These are phyloP conservation scores for Lagodon rhomboides DNA, from an alignment of 2,797 vertebrate species.

Conservation along the genomic window DNA sequence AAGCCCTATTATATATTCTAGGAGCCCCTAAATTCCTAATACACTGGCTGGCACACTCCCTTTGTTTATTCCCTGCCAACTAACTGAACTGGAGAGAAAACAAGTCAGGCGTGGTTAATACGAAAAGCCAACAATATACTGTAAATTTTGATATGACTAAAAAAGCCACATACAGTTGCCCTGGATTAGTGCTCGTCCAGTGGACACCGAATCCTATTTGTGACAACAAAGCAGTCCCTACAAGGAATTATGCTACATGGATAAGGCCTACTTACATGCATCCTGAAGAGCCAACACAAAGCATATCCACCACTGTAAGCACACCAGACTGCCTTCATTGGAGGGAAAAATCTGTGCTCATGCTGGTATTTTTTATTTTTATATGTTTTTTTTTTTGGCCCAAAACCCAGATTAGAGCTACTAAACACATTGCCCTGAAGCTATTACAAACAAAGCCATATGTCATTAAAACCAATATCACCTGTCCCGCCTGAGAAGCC, in stretches of 20 bases:
- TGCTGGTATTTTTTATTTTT: constrained; percentile 22
- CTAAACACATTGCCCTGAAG: constrained; percentile 17
- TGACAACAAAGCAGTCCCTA: constrained; percentile 56
- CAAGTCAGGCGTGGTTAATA: constrained; percentile 57
- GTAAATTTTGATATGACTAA: constrained; percentile 55
- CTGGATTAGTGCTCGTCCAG: constrained; percentile 66
- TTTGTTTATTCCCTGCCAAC: constrained; percentile 41
- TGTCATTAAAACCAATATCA: constrained; percentile 45
- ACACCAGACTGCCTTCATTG: constrained; percentile 33
- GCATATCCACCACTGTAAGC: constrained; percentile 28
- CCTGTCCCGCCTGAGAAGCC: constrained; percentile 25
- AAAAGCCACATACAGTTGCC: constrained; percentile 44
- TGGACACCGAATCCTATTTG: constrained; percentile 65
- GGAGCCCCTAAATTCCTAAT: constrained; percentile 15
- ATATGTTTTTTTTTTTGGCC: constrained; percentile 10
- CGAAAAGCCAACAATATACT: constrained; percentile 40
- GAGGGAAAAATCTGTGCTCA: constrained; percentile 19
- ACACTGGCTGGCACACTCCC: constrained; percentile 25
- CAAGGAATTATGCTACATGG: constrained; percentile 52
- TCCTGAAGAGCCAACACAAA: constrained; percentile 53
- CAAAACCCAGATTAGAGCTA: constrained; percentile 42
- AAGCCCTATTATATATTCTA: constrained; percentile 8
- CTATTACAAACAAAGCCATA: constrained; percentile 35
- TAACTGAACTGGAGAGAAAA: constrained; percentile 42
- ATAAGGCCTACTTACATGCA: constrained; percentile 61